Conservation (phyloP, 2,888 invertebrate species). For the Caradrina kadenii region DNA sequence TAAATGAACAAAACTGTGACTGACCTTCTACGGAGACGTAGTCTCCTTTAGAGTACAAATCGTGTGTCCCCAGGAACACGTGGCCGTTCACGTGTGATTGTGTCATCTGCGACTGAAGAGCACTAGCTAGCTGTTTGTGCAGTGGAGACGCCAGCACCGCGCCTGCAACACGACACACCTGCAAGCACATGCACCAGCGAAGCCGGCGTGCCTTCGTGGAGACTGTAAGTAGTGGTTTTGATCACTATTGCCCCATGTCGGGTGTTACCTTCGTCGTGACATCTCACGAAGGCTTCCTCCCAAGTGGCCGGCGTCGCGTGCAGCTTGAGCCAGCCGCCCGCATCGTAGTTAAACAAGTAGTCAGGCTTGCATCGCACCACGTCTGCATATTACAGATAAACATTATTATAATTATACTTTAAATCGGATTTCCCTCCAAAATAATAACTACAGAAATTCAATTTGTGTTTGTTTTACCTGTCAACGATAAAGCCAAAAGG, state of each 20-base stretch:
- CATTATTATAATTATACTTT: too few species aligned
- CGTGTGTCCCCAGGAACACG: constrained; percentile 42
- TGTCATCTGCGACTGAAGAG: constrained; percentile 2
- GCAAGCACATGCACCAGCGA: background rate
- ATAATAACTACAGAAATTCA: too few species aligned
- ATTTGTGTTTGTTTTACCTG: too few species aligned
- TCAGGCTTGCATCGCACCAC: constrained; percentile 4
- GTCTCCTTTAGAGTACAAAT: constrained; percentile 33
- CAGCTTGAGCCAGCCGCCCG: constrained; percentile 26
- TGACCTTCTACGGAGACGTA: constrained; percentile 42
- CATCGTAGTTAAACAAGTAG: constrained; percentile 4
- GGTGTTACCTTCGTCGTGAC: constrained; percentile 24
- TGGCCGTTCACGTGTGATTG: background rate
- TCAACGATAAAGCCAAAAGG: too few species aligned
- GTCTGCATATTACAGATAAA: background rate
- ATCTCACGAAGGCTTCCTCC: constrained; percentile 18
- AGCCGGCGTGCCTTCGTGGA: too few species aligned
- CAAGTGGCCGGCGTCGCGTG: constrained; percentile 4
- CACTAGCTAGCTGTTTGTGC: constrained; percentile 2
- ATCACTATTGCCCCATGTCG: too few species aligned
- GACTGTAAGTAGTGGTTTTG: too few species aligned
- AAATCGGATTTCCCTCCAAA: background rate
- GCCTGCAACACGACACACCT: constrained; percentile 26
- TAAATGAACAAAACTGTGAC: background rate
- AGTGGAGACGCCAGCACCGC: constrained; percentile 38